Evolutionary conservation across 2,888 invertebrate species (phyloP).

Genomic region (Leucoptera coffeella): DNA sequence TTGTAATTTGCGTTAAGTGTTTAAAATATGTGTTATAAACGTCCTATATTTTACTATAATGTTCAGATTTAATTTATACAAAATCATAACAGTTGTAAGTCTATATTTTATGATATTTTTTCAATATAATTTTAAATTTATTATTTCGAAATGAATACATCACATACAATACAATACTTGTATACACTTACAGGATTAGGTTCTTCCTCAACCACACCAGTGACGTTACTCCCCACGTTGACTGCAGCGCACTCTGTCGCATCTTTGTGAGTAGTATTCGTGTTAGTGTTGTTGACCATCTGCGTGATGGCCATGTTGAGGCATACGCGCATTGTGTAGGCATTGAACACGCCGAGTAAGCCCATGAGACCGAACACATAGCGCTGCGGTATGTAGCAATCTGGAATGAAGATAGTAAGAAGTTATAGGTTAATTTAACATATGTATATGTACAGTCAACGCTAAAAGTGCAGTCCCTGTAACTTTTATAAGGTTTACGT

Average conservation of each 20-base stretch:
- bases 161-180: neutral
- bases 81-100: no score
- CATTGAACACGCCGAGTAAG: constrained; percentile 63
- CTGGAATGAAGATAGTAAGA: constrained; percentile 25
- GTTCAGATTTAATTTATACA: no score
- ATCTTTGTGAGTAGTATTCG: constrained; percentile 12
- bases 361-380: constrained; percentile 68
- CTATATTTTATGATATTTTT: neutral
- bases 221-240: constrained; percentile 10
- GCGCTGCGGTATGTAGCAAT: constrained; percentile 58
- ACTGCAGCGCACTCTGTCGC: constrained; percentile 26
- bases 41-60: no score
- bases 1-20: no score
- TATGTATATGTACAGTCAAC: no score
- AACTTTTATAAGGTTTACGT: no score
- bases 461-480: no score
- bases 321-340: constrained; percentile 68
- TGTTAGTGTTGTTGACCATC: constrained; percentile 43
- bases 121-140: neutral
- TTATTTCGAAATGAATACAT: neutral
- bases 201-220: constrained; percentile 8
- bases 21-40: no score
- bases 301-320: constrained; percentile 68
- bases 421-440: neutral
- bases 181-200: constrained; percentile 20